phyloP scores from a whole-genome alignment of 1,140 invertebrate species.

The Varroa destructor region DNA sequence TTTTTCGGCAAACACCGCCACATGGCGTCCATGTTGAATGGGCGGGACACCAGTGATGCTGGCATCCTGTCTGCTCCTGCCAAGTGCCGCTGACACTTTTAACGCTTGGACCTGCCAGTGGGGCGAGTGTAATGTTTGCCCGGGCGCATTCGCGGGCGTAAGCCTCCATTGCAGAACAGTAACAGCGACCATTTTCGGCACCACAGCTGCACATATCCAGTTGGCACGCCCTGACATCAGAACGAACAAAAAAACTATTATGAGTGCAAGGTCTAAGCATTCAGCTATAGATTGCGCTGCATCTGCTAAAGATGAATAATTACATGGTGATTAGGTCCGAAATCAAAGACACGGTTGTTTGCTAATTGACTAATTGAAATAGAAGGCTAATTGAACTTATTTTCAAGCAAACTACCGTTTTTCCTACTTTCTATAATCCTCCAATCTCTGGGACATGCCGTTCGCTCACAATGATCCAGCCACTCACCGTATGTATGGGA shows the following conservation, averaged over 20 bases:
- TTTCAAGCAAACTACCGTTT: too few species aligned
- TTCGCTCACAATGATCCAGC: too few species aligned
- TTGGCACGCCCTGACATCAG: slow-evolving; percentile 54
- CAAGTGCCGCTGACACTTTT: slow-evolving; percentile 39
- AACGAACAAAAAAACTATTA: slow-evolving; percentile 24
- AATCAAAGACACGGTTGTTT: too few species aligned
- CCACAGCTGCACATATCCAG: slow-evolving; percentile 76
- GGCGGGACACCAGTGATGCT: slow-evolving; percentile 37
- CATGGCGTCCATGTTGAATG: slow-evolving; percentile 38
- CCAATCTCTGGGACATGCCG: too few species aligned
- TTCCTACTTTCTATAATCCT: too few species aligned
- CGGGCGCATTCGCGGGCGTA: slow-evolving; percentile 71
- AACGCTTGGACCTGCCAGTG: not conserved
- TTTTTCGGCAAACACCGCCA: slow-evolving; percentile 37
- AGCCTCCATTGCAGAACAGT: slow-evolving; percentile 73
- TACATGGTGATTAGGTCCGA: too few species aligned
- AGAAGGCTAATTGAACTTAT: too few species aligned
- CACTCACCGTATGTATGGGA: slow-evolving; percentile 57
- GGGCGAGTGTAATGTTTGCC: slow-evolving; percentile 45
- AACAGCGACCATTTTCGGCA: slow-evolving; percentile 55
- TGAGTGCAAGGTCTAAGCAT: too few species aligned
- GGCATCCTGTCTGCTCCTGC: slow-evolving; percentile 52
- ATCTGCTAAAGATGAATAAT: too few species aligned
- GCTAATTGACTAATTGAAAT: too few species aligned
- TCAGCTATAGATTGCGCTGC: too few species aligned